Evolutionary conservation across 2,888 invertebrate species (phyloP), one percentile per base, ranked within the genome.

Genomic region (Yponomeuta cagnagella): DNA sequence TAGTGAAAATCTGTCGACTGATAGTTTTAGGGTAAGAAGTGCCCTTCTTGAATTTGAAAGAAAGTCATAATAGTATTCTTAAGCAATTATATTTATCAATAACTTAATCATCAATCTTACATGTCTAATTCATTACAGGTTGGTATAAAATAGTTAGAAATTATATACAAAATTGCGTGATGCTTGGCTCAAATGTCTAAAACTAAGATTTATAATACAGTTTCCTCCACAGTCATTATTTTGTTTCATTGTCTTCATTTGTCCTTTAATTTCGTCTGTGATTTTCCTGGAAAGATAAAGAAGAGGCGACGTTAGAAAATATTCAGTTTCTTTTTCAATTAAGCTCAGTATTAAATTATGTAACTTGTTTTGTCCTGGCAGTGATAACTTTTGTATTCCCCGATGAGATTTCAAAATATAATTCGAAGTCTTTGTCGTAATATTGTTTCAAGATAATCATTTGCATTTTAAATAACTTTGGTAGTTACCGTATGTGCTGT

Each of bases 211-310:
- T 69, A 31, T 31, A 63, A 70, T 70, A 63, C 70, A 70, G 48
- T 48, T 65, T 63, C 10, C 15, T 48, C 65, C 48, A 65, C 64
- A 70, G 70, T 70, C 70, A 80, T 83, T 79, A 80, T 79, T 79
- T 75, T 71, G 78, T 73, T 74, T 12, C 63, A 69, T 15, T 70
- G 72, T 70, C 52, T 75, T 85, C 76, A 91, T 76, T 89, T 89
- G 63, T 88, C 87, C 78, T 92, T 92, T 81, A 91, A 79, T 77
- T 92, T 92, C 66, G 80, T 85, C 77, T 88, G 89, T 81, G 90
- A 83, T 83, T 89, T 87, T 76, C 89, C 91, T 92, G 90, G 23
- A 85, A 88, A 75, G 63, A 75, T 75, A 74, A 72, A 73, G 5
- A 58, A 58, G 5, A 12, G 43, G 52, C 15, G 58, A 30, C 10